Conservation (phyloP, 2,113 vertebrate genomes). For the Formicarius rufipectus region DNA sequence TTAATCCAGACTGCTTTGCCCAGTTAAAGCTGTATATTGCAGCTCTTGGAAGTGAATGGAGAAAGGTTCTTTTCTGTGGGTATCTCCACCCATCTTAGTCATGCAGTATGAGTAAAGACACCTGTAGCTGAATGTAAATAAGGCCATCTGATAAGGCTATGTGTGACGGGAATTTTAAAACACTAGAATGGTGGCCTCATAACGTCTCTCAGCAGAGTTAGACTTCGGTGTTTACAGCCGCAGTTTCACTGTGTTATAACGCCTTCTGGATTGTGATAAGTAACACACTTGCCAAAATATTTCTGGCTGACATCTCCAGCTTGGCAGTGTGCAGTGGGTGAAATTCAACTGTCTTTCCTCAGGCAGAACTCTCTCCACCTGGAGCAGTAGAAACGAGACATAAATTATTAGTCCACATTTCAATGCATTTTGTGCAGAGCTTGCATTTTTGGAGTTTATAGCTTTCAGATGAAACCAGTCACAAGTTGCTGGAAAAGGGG, state of each 20-base stretch:
- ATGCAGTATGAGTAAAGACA: conserved; percentile 46
- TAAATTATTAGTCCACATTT: background rate
- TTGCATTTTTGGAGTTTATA: background rate
- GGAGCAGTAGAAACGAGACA: background rate
- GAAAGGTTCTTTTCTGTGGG: background rate
- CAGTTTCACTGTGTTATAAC: background rate
- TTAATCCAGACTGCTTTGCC: background rate
- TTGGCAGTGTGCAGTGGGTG: background rate
- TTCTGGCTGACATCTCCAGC: background rate
- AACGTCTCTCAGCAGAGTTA: rapidly evolving
- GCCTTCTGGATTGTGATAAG: background rate
- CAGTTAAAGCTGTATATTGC: background rate
- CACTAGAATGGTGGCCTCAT: background rate
- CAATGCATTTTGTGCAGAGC: background rate
- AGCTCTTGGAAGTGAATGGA: background rate
- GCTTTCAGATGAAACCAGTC: background rate
- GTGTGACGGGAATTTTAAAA: conserved; percentile 43
- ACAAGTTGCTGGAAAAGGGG: background rate
- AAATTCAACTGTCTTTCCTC: background rate
- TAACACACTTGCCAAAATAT: background rate
- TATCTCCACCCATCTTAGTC: conserved; percentile 42
- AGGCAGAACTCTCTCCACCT: background rate
- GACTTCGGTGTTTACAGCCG: background rate
- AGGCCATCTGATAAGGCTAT: conserved; percentile 1
- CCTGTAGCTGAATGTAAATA: conserved; percentile 49